Conservation (phyloP, 1,140 invertebrate species). For the Psilanteris sp. region DNA sequence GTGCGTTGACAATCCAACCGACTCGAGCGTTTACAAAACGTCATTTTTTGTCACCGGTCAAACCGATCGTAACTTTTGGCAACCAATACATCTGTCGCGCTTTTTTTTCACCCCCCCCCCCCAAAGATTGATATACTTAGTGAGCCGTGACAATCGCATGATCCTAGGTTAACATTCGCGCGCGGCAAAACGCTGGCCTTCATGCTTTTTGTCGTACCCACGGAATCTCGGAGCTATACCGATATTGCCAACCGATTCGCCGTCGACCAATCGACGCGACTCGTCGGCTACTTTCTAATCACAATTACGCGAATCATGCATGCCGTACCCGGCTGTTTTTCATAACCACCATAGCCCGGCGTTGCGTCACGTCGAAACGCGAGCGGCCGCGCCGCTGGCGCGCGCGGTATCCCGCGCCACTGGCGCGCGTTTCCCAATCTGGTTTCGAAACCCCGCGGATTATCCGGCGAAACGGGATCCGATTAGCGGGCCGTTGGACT, state of each 20-base stretch:
- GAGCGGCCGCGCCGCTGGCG: no score
- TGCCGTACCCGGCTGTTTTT: slow-evolving; percentile 31
- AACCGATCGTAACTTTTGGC: slow-evolving; percentile 7
- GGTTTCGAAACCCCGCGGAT: no score
- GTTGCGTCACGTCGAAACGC: slow-evolving; percentile 12
- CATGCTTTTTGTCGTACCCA: slow-evolving; percentile 41
- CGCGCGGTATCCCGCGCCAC: no score
- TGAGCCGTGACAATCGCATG: slow-evolving; percentile 32
- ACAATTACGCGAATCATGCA: slow-evolving; percentile 44
- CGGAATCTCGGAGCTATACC: slow-evolving; percentile 38
- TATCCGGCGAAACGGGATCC: no score
- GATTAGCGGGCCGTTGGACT: no score
- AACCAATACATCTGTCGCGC: slow-evolving; percentile 8
- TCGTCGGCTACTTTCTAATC: slow-evolving; percentile 51
- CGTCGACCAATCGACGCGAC: slow-evolving; percentile 42
- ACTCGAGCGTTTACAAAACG: no score
- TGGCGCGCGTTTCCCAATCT: no score
- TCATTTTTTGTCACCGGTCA: background rate
- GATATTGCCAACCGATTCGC: slow-evolving; percentile 39
- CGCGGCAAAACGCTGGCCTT: slow-evolving; percentile 40
- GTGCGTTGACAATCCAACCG: no score
- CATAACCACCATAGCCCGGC: background rate
- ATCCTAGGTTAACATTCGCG: slow-evolving; percentile 38
- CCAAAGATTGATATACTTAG: slow-evolving; percentile 41
- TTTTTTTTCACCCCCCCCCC: slow-evolving; percentile 11